phyloP scores from a whole-genome alignment of 2,113 vertebrate species.

The Muntiacus reevesi region DNA sequence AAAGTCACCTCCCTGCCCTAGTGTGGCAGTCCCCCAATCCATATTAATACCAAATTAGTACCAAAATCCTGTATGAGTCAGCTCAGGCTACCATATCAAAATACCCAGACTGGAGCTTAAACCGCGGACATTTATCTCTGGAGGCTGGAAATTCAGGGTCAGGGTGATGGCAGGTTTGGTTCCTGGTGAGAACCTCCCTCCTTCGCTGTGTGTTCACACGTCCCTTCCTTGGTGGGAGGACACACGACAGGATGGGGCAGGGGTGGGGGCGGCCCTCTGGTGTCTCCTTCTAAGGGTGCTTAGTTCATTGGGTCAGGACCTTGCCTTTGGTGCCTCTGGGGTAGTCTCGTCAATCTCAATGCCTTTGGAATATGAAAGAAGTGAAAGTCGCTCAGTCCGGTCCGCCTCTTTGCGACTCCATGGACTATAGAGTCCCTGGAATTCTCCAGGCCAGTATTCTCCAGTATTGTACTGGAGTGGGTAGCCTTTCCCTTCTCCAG shows the following conservation, averaged over 20 bases:
- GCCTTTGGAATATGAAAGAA: background rate
- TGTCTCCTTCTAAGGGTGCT: background rate
- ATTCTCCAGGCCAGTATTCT: background rate
- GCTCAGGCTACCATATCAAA: no score
- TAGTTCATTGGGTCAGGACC: background rate
- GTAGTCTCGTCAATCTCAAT: background rate
- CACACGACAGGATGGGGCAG: background rate
- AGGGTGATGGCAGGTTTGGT: background rate
- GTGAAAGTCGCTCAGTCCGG: background rate
- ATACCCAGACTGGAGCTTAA: background rate
- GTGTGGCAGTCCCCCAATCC: background rate
- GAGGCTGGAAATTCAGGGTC: background rate
- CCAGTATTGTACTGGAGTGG: background rate
- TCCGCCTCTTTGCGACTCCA: background rate
- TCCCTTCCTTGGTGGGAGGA: background rate
- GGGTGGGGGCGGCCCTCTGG: background rate
- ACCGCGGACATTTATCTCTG: rapidly evolving
- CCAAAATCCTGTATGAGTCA: background rate
- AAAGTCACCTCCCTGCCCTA: background rate
- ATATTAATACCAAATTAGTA: no score
- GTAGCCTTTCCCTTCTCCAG: background rate
- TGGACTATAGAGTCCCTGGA: background rate
- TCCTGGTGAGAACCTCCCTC: background rate
- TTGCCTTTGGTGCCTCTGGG: background rate
- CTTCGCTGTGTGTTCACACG: background rate